Conservation (phyloP, 2,113 vertebrate species). For the Lepisosteus oculatus region DNA sequence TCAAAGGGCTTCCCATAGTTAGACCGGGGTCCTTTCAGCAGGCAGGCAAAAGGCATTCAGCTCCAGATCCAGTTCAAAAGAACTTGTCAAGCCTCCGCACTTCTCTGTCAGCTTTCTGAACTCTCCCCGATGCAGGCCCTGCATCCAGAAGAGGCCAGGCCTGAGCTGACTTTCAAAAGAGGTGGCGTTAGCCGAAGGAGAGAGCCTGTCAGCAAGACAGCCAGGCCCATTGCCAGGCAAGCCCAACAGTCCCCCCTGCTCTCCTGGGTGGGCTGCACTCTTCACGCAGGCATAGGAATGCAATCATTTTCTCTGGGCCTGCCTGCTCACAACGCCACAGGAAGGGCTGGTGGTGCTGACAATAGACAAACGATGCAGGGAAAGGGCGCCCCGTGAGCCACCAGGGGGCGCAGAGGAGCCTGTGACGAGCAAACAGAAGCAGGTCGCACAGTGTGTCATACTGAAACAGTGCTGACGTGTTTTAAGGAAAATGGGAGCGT, state of each 20-base stretch:
- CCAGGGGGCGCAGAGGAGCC: constrained; percentile 8
- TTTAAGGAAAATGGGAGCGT: too few relatives aligned
- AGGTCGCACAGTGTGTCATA: too few relatives aligned
- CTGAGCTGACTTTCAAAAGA: constrained; percentile 38
- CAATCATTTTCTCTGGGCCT: constrained; percentile 65
- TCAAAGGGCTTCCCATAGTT: constrained; percentile 44
- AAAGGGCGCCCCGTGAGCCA: not conserved
- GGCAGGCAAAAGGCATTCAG: constrained; percentile 34
- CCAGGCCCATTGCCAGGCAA: not conserved
- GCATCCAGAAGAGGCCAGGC: constrained; percentile 23
- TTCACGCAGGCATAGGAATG: constrained; percentile 23
- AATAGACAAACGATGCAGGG: not conserved
- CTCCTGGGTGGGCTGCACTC: constrained; percentile 3
- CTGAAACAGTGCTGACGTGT: too few relatives aligned
- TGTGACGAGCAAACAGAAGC: not conserved
- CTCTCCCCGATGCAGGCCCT: not conserved
- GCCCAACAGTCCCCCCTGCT: not conserved
- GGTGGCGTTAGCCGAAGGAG: constrained; percentile 28
- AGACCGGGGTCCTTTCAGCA: constrained; percentile 37
- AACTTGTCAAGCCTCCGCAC: constrained; percentile 37
- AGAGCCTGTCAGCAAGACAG: constrained; percentile 25
- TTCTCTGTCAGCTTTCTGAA: constrained; percentile 14
- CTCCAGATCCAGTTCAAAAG: constrained; percentile 41
- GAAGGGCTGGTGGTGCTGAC: not conserved
- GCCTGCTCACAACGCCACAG: not conserved